Base-by-base conservation (phyloP, 1,140 invertebrate species). In the Mycetomoellerius zeteki region DNA sequence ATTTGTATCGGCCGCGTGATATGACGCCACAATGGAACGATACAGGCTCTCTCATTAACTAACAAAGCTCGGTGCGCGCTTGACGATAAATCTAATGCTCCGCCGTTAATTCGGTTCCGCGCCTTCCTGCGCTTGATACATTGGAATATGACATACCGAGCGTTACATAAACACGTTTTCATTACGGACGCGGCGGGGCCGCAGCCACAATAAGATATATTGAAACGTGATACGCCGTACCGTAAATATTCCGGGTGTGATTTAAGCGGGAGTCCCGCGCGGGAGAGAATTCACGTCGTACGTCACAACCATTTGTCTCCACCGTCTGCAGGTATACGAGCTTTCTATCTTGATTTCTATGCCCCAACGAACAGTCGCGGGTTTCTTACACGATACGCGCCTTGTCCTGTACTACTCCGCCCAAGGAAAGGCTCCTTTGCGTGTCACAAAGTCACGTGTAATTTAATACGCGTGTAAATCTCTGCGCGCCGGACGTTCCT, bases 261-360 rank as follows among this genome's bases (percentile, higher is more conserved):
- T 91, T 91, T 91, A 91, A 91, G 75, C 90, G 71, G 62, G 64
- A 81, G 71, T 21, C 81, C 14, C 52, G 73, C 62, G 81, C 62
- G 33, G 78, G 77, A 72, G 77, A 72, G 72, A 88, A 91, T 90
- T 87, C 90, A 64, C 76, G 86, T 56, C 89, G 87, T 91, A 91
- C 90, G 90, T 91, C 89, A 91, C 90, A 91, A 91, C 89, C 90
- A 91, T 91, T 91, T 91, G 90, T 91, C 90, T 91, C 82, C 90
- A 37, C 87, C 87, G 85, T 91, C 85, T 65, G 87, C 89, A 91
- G 89, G 87, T 91, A 91, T 87, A 85, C 85, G 86, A 90, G 87
- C 89, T 91, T 91, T 91, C 90, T 91, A 91, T 91, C 90, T 91
- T 91, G 90, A 91, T 91, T 91, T 91, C 90, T 91, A 91, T 91